Conservation (phyloP, 2,888 invertebrate genomes). For the Sarcophaga variegata region DNA sequence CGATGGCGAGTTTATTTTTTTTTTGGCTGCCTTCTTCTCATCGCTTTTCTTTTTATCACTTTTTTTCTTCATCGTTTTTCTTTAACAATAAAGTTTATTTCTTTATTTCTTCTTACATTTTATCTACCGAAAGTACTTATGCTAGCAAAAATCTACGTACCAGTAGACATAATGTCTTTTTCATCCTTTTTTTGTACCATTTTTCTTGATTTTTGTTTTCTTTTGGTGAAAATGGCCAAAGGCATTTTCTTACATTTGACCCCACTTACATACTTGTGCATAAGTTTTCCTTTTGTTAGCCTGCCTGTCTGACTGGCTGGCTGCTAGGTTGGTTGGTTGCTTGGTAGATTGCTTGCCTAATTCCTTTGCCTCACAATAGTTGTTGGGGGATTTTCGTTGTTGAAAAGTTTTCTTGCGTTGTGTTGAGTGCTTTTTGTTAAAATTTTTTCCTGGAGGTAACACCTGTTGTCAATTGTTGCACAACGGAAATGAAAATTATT, state of each 20-base stretch:
- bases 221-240: constrained; percentile 47
- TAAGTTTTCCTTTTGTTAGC: constrained; percentile 23
- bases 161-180: constrained; percentile 32
- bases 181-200: neutral
- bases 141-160: neutral
- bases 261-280: constrained; percentile 55
- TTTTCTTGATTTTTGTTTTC: neutral
- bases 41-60: neutral
- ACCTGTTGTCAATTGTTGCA: constrained; percentile 67
- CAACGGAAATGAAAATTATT: constrained; percentile 64
- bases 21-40: neutral
- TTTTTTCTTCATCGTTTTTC: constrained; percentile 41
- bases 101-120: constrained; percentile 47
- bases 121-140: constrained; percentile 13
- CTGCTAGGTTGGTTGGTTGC: constrained; percentile 36
- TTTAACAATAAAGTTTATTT: constrained; percentile 49
- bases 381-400: neutral
- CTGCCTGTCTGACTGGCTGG: constrained; percentile 12
- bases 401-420: constrained; percentile 50
- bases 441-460: constrained; percentile 61
- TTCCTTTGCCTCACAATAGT: neutral
- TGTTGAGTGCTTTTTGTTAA: constrained; percentile 64
- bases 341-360: constrained; percentile 11
- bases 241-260: constrained; percentile 66
- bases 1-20: neutral